Percentiles rank a stretch among this genome's conserved stretches.
Evolutionary conservation across 2,888 invertebrate species (phyloP).

Genomic region (Spodoptera littoralis): DNA sequence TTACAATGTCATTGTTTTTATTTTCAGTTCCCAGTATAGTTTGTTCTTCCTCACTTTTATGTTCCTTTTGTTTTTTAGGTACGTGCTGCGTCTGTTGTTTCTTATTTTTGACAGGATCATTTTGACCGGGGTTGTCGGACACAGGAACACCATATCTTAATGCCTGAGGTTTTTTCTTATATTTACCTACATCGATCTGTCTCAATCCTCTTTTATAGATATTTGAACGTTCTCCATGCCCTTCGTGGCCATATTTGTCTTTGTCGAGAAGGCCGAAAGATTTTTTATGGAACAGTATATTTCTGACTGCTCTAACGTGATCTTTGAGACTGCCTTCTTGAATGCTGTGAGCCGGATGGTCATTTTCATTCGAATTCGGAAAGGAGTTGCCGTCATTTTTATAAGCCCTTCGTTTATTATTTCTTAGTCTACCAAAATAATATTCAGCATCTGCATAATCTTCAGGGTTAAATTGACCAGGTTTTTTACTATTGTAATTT

Average conservation of each 20-base stretch:
- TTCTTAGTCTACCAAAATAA: constrained; percentile 59
- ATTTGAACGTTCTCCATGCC: neutral
- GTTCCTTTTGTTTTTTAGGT: too few relatives aligned
- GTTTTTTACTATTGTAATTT: neutral
- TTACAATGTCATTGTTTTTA: neutral
- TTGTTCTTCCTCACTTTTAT: neutral
- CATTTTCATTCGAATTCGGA: constrained; percentile 43
- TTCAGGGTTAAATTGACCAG: constrained; percentile 47
- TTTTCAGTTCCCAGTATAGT: neutral
- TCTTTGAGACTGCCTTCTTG: constrained; percentile 51
- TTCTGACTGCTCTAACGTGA: constrained; percentile 60
- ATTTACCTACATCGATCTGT: too few relatives aligned
- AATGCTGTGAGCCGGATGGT: constrained; percentile 51
- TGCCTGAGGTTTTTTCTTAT: too few relatives aligned
- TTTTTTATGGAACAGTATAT: constrained; percentile 57
- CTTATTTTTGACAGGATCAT: too few relatives aligned
- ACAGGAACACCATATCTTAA: too few relatives aligned
- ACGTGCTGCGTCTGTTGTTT: too few relatives aligned
- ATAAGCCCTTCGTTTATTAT: neutral
- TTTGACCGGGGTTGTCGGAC: too few relatives aligned
- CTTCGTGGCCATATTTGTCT: constrained; percentile 15
- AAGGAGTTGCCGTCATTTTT: neutral
- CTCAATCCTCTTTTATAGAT: too few relatives aligned
- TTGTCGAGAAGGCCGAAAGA: constrained; percentile 41
- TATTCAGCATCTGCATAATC: constrained; percentile 66